phyloP scores from a whole-genome alignment of 2,888 invertebrate genomes.

The Theodoxus fluviatilis region DNA sequence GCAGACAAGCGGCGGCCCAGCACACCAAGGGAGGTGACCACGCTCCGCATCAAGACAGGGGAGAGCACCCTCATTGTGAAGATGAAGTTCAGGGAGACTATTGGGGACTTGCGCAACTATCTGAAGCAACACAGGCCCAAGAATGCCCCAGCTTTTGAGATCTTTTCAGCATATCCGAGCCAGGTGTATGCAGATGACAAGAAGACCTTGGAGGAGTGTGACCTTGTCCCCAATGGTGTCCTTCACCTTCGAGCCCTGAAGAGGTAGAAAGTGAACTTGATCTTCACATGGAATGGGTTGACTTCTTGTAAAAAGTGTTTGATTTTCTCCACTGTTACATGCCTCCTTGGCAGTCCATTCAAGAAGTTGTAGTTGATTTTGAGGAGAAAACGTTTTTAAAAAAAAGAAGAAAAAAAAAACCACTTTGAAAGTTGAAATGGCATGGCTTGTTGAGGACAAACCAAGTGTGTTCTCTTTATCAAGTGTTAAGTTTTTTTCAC shows the following conservation, averaged over 20 bases:
- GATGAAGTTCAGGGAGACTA: slow-evolving; percentile 61
- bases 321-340: no score
- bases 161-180: slow-evolving; percentile 57
- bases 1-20: slow-evolving; percentile 35
- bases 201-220: slow-evolving; percentile 51
- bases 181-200: slow-evolving; percentile 47
- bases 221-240: slow-evolving; percentile 62
- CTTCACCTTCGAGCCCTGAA: slow-evolving; percentile 46
- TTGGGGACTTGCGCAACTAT: slow-evolving; percentile 57
- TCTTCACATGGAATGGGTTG: no score
- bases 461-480: no score
- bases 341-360: no score
- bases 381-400: no score
- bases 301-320: no score
- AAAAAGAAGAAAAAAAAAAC: no score
- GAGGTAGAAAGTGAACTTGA: slow-evolving; percentile 23
- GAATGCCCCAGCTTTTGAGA: slow-evolving; percentile 43
- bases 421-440: no score
- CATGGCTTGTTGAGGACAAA: no score
- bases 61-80: slow-evolving; percentile 62
- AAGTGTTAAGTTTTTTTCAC: no score
- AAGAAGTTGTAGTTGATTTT: no score
- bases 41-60: slow-evolving; percentile 58
- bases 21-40: slow-evolving; percentile 57
- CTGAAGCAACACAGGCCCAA: slow-evolving; percentile 45